These are phyloP conservation scores for Epinephelus moara DNA, from an alignment of 2,113 vertebrate genomes.

Conservation along the genomic window DNA sequence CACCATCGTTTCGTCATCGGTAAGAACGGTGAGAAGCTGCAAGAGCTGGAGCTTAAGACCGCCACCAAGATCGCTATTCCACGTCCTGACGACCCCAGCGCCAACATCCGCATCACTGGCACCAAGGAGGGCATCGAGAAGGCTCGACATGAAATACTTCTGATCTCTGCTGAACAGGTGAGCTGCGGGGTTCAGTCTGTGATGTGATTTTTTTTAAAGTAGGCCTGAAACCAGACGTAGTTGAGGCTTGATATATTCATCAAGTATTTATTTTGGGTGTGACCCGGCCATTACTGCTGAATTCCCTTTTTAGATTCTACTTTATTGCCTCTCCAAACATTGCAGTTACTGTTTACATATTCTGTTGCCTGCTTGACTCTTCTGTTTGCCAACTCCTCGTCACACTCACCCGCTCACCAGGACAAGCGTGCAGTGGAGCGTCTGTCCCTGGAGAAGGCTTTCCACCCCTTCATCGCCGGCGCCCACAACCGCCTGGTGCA, in stretches of 20 bases:
- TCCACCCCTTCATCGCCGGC: conserved; percentile 84
- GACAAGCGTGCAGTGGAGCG: conserved; percentile 86
- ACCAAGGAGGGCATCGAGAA: conserved; percentile 88
- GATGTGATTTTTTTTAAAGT: not conserved
- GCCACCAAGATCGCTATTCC: conserved; percentile 86
- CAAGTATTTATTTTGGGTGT: not conserved
- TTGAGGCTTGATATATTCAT: not conserved
- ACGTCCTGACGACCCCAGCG: conserved; percentile 83
- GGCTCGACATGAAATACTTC: conserved; percentile 84
- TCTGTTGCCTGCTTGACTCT: not conserved
- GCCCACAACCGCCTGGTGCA: conserved; percentile 84
- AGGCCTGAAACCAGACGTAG: not conserved
- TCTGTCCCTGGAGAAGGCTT: conserved; percentile 84
- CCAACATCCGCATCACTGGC: conserved; percentile 84
- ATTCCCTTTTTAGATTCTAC: not conserved
- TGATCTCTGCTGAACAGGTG: conserved; percentile 87
- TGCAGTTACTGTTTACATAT: not conserved
- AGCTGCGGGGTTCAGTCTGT: not conserved
- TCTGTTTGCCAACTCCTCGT: not conserved
- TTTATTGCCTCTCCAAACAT: not conserved
- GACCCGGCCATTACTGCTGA: not conserved
- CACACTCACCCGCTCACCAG: conserved; percentile 47
- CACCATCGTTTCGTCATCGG: conserved; percentile 86
- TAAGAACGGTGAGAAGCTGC: conserved; percentile 87
- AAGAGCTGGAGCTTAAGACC: conserved; percentile 87